Evolutionary conservation across 1,140 invertebrate species (phyloP), one percentile per base, ranked within the genome.

Genomic region (Chlorops oryzae): DNA sequence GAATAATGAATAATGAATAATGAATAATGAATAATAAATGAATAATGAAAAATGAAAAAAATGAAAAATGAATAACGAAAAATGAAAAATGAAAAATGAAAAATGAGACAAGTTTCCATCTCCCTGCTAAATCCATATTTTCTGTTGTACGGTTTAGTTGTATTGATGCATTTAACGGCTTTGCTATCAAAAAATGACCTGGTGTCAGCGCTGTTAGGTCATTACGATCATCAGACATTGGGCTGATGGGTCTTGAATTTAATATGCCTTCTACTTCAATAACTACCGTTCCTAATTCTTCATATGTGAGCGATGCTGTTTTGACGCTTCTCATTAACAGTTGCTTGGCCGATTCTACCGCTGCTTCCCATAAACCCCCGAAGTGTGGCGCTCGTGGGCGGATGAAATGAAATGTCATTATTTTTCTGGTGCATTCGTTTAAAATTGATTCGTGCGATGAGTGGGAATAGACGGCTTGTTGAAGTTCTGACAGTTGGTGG

Each of bases 261-360:
- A 10, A 40, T 10, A 9, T 12, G 10, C 18, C 18, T 18, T 13
- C 18, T 13, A 9, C n/a, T n/a, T n/a, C n/a, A n/a, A n/a, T n/a
- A n/a, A n/a, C n/a, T n/a, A n/a, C n/a, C n/a, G n/a, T n/a, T n/a
- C n/a, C n/a, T n/a, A n/a, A n/a, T n/a, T n/a, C n/a, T n/a, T n/a
- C n/a, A n/a, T n/a, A n/a, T n/a, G 38, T 40, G 7, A 40, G 7
- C 38, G 38, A 40, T 7, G 38, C 38, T n/a, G 38, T 40, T n/a
- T n/a, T n/a, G n/a, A n/a, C 6, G 38, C 38, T 40, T 9, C 18
- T 40, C 12, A 9, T 20, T 40, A 40, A n/a, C n/a, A 40, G 18
- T 13, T 40, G 38, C 18, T 40, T 40, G 7, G 38, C 38, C 18
- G 38, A 40, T 20, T n/a, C n/a, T n/a, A n/a, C n/a, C n/a, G n/a